Evolutionary conservation across 2,797 vertebrate species (phyloP), one percentile per base, ranked within the genome.

Genomic region (Anisognathus igniventris): DNA sequence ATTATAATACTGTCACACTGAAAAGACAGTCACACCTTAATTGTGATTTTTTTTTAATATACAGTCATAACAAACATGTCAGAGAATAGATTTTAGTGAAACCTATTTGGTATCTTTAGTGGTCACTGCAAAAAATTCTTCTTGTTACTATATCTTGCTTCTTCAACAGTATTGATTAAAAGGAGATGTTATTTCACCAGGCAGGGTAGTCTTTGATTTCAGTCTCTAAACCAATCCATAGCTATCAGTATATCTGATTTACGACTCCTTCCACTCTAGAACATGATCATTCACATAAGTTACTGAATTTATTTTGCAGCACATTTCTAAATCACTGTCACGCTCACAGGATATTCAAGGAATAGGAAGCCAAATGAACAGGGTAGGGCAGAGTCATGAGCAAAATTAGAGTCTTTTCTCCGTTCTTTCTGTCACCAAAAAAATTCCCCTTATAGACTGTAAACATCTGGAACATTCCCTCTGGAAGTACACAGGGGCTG

Each of bases 71-170:
- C 2, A 87, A 77, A 53, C 17, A 56, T 56, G 8, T 9, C 54
- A 83, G 30, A 50, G 16, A 86, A 77, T 3, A 78, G 39, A 56
- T 72, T 77, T 90, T 72, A 84, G 48, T 48, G 17, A 72, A 88
- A 56, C 2, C 2, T 84, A 35, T 54, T 80, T 54, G 33, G 4
- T 47, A 54, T 48, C 24, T 75, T 51, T 81, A 70, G 9, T 10
- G 2, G 4, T 58, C 31, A 23, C 47, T 66, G 62, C 42, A 68
- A 81, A 86, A 86, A 77, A 65, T 83, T 67, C n/a, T 78, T 28
- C 23, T 33, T 1, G 0, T 56, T 71, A 42, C 35, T 37, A 0
- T 30, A n/a, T 14, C 25, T 58, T 39, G 13, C 7, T 78, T 66
- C 40, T 86, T 86, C 50, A 81, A 37, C 4, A 24, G 5, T 42